Conservation (phyloP, 1,140 invertebrate genomes). For the Pseudomyrmex sp. region DNA sequence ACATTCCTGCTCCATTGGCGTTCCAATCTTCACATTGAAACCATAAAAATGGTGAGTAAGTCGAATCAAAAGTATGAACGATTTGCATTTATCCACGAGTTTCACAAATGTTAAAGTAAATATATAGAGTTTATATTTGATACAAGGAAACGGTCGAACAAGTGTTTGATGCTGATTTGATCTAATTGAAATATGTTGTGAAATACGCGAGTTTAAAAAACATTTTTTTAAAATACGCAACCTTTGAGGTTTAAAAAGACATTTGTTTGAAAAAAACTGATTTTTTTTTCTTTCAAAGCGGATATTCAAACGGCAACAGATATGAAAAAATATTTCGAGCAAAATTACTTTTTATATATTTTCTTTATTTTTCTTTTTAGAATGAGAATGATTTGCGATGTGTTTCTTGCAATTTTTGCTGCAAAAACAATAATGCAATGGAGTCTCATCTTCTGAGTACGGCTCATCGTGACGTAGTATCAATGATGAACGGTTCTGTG, state of each 20-base stretch:
- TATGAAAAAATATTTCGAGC: too few species aligned
- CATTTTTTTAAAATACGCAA: too few species aligned
- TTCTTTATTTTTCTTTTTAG: slow-evolving; percentile 40
- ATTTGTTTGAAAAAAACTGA: too few species aligned
- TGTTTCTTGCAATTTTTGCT: slow-evolving; percentile 90
- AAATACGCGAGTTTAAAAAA: too few species aligned
- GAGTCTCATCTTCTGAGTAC: slow-evolving; percentile 88
- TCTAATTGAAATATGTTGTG: too few species aligned
- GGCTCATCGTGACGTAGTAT: slow-evolving; percentile 89
- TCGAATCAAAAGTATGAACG: background rate
- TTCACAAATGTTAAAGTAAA: too few species aligned
- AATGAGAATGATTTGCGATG: slow-evolving; percentile 89
- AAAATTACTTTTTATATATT: background rate
- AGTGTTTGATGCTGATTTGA: too few species aligned
- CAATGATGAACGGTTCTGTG: slow-evolving; percentile 91
- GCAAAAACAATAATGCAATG: slow-evolving; percentile 88
- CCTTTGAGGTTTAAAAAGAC: too few species aligned
- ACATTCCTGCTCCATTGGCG: slow-evolving; percentile 92
- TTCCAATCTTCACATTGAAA: slow-evolving; percentile 87
- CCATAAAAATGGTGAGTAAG: slow-evolving; percentile 73
- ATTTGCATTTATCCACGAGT: background rate
- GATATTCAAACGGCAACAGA: too few species aligned
- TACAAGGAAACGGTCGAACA: background rate
- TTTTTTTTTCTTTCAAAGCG: too few species aligned
- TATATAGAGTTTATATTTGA: too few species aligned